Evolutionary conservation across 1,140 invertebrate species (phyloP).

Genomic region (fruit fly (Drosophila melanogaster)): Release_6_plus_ISO1_MT NC_004354.4:6330501-6331000

Average conservation of each 20-base stretch:
- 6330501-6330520: not conserved
- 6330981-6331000: constrained; percentile 19
- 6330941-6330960: not conserved
- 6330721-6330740: too few relatives aligned
- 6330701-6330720: constrained; percentile 10
- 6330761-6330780: not conserved
- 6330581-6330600: too few relatives aligned
- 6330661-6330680: too few relatives aligned
- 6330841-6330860: constrained; percentile 38
- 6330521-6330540: not conserved
- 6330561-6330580: too few relatives aligned
- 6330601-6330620: too few relatives aligned
- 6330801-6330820: constrained; percentile 40
- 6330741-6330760: too few relatives aligned
- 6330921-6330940: not conserved
- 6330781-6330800: constrained; percentile 13
- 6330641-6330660: constrained; percentile 9
- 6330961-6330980: constrained; percentile 26
- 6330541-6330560: too few relatives aligned
- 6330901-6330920: not conserved
- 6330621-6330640: not conserved
- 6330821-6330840: constrained; percentile 12
- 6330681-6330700: not conserved
- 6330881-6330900: constrained; percentile 6
- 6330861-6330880: constrained; percentile 53